phyloP scores from a whole-genome alignment of 2,113 vertebrate species.

The Cettia cetti region DNA sequence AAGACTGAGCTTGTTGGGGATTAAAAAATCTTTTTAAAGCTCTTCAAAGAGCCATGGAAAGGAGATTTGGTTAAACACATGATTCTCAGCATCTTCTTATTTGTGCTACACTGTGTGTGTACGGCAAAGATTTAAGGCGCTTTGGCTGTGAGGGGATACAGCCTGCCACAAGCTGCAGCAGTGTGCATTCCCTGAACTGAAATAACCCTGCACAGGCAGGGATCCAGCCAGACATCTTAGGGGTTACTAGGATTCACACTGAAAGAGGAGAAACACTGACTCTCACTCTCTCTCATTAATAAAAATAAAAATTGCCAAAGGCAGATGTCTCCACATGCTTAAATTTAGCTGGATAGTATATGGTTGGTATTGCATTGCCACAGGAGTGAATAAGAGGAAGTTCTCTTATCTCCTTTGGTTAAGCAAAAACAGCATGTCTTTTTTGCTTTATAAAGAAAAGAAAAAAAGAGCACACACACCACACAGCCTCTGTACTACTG shows the following conservation, averaged over 20 bases:
- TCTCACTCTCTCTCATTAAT: neutral
- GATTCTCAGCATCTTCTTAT: neutral
- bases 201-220: conserved; percentile 56
- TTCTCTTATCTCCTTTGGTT: neutral
- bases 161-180: conserved; percentile 22
- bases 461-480: neutral
- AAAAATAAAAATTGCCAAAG: conserved; percentile 58
- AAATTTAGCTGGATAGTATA: neutral
- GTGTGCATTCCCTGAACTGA: conserved; percentile 9
- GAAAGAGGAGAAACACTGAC: conserved; percentile 43
- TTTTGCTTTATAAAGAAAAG: neutral
- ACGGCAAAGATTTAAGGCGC: neutral
- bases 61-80: neutral
- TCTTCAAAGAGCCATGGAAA: neutral
- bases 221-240: conserved; percentile 65
- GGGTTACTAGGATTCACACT: conserved; percentile 65
- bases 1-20: neutral
- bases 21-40: neutral
- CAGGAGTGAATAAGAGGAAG: conserved; percentile 28
- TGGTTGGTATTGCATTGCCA: neutral
- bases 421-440: neutral
- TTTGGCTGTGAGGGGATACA: neutral
- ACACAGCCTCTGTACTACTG: neutral
- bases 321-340: neutral
- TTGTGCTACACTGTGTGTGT: neutral